A percentile compares a stretch with the other conserved stretches of the same genome.
Evolutionary conservation across 1,140 invertebrate genomes (phyloP).

Genomic region (Drosophila suzukii): DNA sequence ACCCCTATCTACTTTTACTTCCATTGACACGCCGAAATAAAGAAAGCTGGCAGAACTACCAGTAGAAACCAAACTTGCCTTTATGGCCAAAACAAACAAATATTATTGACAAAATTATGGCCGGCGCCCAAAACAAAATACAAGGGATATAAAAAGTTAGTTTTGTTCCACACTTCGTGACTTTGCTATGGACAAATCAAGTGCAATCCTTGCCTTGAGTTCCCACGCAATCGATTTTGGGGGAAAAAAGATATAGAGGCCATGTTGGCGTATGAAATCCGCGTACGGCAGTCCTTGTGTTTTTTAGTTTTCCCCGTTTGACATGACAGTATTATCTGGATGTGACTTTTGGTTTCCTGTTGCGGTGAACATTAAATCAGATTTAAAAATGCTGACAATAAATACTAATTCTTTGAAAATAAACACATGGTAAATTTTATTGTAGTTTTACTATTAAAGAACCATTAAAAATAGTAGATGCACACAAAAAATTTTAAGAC

Average conservation of each 20-base stretch:
- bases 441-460: no score
- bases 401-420: no score
- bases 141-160: constrained; percentile 12
- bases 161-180: constrained; percentile 8
- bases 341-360: constrained; percentile 1
- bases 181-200: constrained; percentile 8
- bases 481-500: no score
- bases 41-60: constrained; percentile 25
- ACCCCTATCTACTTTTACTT: background rate
- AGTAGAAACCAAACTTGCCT: constrained; percentile 54
- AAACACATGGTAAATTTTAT: no score
- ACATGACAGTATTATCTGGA: constrained; percentile 6
- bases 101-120: constrained; percentile 78
- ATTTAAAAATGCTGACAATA: no score
- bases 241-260: background rate
- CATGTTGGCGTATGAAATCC: background rate
- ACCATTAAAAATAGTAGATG: no score
- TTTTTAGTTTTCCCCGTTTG: constrained; percentile 2
- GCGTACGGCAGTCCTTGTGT: background rate
- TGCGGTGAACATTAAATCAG: background rate
- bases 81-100: constrained; percentile 70
- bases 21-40: constrained; percentile 54
- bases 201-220: constrained; percentile 13
- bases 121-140: constrained; percentile 56
- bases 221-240: constrained; percentile 26